Evolutionary conservation across 92 coral and sea anemone genomes (phyloP).

Genomic region (Zoanthus gigantus): DNA sequence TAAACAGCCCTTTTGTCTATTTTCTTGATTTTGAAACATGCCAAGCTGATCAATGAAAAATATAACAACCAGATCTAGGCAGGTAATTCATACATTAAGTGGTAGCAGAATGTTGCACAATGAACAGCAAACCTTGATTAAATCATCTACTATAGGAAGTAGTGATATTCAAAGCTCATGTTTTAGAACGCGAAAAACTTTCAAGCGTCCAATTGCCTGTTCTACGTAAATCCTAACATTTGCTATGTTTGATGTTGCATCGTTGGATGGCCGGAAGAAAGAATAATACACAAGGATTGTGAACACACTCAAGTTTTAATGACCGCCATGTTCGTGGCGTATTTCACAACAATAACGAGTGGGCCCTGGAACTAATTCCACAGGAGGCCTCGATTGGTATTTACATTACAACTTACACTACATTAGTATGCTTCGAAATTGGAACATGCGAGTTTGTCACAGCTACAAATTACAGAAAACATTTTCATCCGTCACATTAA

Average conservation of each 20-base stretch:
- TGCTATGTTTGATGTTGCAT: constrained; percentile 66
- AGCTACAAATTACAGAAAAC: too few relatives aligned
- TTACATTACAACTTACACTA: too few relatives aligned
- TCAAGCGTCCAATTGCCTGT: constrained; percentile 67
- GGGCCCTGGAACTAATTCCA: too few relatives aligned
- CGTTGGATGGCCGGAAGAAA: too few relatives aligned
- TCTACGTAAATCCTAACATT: constrained; percentile 78
- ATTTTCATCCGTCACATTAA: too few relatives aligned
- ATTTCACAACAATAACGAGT: too few relatives aligned
- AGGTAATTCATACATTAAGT: neutral
- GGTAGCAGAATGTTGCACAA: constrained; percentile 64
- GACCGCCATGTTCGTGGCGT: too few relatives aligned
- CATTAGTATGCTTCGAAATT: too few relatives aligned
- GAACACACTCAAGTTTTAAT: too few relatives aligned
- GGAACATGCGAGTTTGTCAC: too few relatives aligned
- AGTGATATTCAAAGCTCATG: constrained; percentile 63
- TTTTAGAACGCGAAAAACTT: constrained; percentile 57
- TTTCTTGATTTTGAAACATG: constrained; percentile 9
- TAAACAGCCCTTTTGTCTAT: constrained; percentile 16
- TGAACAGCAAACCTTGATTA: constrained; percentile 67
- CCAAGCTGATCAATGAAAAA: constrained; percentile 23
- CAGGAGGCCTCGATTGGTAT: too few relatives aligned
- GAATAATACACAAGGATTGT: too few relatives aligned
- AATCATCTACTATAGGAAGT: constrained; percentile 70
- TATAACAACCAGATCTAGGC: constrained; percentile 17